Percentiles rank a stretch among this genome's conserved stretches.
These are phyloP conservation scores for Takifugu flavidus DNA, from an alignment of 2,113 vertebrate species.

Conservation along the genomic window DNA sequence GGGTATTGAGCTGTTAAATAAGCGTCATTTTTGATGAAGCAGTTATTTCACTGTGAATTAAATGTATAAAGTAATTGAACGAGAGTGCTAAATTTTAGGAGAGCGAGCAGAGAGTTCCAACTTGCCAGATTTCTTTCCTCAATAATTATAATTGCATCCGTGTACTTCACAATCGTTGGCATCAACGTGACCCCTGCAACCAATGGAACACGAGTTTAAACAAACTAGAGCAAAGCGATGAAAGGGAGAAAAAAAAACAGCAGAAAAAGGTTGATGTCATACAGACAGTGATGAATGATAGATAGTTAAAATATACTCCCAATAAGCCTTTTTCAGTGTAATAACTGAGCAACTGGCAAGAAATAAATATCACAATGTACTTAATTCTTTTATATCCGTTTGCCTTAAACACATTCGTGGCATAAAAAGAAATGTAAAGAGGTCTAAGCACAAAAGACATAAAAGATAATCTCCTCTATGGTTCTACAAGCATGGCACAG, in stretches of 20 bases:
- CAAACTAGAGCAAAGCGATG: constrained; percentile 60
- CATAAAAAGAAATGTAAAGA: constrained; percentile 23
- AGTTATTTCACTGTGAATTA: no score
- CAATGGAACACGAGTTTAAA: constrained; percentile 59
- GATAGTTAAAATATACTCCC: constrained; percentile 32
- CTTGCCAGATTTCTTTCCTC: constrained; percentile 56
- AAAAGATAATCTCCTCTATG: constrained; percentile 36
- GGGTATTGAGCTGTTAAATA: neutral
- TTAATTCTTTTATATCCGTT: neutral
- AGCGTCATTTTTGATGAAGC: no score
- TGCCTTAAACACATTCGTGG: constrained; percentile 14
- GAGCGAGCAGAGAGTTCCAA: neutral
- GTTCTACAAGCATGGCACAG: constrained; percentile 30
- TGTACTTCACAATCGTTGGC: constrained; percentile 48
- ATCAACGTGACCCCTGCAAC: constrained; percentile 52
- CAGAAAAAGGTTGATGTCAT: constrained; percentile 59
- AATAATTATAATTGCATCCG: constrained; percentile 32
- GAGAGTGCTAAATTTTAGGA: no score
- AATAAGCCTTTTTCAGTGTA: constrained; percentile 31
- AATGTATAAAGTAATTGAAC: no score
- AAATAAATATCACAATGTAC: no score
- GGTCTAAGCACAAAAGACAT: constrained; percentile 19
- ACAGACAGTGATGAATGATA: constrained; percentile 49
- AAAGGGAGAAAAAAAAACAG: constrained; percentile 49
- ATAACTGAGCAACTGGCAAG: no score